phyloP scores from a whole-genome alignment of 2,113 vertebrate species.

The Eclectus roratus region DNA sequence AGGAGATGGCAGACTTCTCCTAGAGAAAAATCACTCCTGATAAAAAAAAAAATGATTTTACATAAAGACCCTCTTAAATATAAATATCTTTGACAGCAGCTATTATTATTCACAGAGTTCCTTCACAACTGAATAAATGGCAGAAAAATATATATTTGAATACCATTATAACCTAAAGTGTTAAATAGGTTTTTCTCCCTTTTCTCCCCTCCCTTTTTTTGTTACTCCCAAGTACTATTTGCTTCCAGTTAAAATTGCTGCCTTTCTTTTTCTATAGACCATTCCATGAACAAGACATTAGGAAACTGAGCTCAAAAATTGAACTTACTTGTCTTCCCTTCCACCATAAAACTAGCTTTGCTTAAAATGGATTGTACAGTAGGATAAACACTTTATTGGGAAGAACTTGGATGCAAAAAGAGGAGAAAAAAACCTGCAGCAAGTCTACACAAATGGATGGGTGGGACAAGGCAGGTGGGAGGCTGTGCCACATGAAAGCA shows the following conservation, averaged over 20 bases:
- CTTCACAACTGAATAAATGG: constrained; percentile 75
- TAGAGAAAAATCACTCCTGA: constrained; percentile 74
- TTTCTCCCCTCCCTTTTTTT: constrained; percentile 29
- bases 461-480: constrained; percentile 60
- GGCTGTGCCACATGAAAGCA: constrained; percentile 29
- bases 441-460: neutral
- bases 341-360: neutral
- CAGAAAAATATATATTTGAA: constrained; percentile 76
- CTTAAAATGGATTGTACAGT: constrained; percentile 6
- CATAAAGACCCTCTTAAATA: constrained; percentile 80
- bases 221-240: constrained; percentile 56
- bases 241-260: constrained; percentile 53
- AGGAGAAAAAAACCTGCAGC: neutral
- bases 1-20: constrained; percentile 76
- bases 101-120: constrained; percentile 76
- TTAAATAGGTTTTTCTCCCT: constrained; percentile 66
- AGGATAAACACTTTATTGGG: neutral
- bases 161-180: constrained; percentile 71
- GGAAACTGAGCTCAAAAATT: constrained; percentile 27
- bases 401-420: neutral
- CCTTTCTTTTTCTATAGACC: constrained; percentile 48
- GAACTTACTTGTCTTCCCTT: neutral
- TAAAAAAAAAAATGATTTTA: constrained; percentile 62
- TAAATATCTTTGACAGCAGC: constrained; percentile 80
- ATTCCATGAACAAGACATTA: constrained; percentile 34